Evolutionary conservation across 2,797 vertebrate genomes (phyloP), one percentile per base, ranked within the genome.

Genomic region (Urophycis tenuis): DNA sequence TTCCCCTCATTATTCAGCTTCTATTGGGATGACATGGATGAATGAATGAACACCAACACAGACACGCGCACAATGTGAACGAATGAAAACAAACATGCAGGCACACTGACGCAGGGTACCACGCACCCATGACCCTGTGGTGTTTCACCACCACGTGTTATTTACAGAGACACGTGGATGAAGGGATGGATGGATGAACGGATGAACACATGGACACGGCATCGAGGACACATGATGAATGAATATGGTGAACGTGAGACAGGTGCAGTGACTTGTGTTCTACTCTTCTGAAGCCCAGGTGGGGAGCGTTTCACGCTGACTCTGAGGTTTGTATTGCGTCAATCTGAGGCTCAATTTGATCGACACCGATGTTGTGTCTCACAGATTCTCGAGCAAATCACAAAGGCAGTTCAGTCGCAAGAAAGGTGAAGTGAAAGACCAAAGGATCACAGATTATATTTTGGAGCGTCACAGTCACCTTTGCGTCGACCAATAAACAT

Each of bases 11-110:
- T 83, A 83, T 74, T 86, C 89, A 78, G 90, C 90, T 91, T 93
- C 91, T 93, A 92, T n/a, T 86, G 89, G 91, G 88, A 92, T 88
- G 90, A 92, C 83, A 92, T 82, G 89, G 87, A 90, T 88, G 90
- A 87, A 89, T 83, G 89, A n/a, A 90, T 91, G 86, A 92, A 90
- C 83, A 87, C 78, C 81, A 78, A 73, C 76, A 76, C 75, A 78
- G 73, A 87, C 87, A 84, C 82, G 83, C 85, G 83, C 32, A 39
- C 72, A 30, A 80, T 31, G 76, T 73, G 71, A 78, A 86, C 87
- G 83, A 74, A 84, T 76, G 53, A 33, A n/a, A n/a, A n/a, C n/a
- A n/a, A 60, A 81, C 80, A 80, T 75, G 81, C 78, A 81, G 32
- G 80, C 80, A 82, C 34, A 10, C 64, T 49, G 31, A 33, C 73